phyloP scores from a whole-genome alignment of 2,797 vertebrate species.

The Microctenopoma lineatum region DNA sequence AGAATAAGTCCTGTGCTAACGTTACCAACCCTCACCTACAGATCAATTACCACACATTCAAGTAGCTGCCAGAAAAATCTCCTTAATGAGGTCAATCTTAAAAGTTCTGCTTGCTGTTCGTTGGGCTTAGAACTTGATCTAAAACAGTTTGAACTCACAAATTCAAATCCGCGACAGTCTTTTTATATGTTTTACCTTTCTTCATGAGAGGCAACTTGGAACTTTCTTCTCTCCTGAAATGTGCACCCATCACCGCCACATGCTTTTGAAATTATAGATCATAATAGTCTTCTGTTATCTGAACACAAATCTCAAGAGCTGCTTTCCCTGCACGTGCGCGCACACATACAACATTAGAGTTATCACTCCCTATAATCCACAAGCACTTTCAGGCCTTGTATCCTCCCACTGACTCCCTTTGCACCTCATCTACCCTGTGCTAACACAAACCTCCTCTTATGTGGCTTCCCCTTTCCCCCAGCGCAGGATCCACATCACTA shows the following conservation, averaged over 20 bases:
- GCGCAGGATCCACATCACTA: constrained; percentile 68
- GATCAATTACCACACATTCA: constrained; percentile 27
- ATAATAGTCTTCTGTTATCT: constrained; percentile 52
- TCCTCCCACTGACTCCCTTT: constrained; percentile 59
- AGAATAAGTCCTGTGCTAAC: constrained; percentile 47
- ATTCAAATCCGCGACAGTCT: constrained; percentile 14
- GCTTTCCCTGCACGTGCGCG: constrained; percentile 27
- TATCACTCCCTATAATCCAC: constrained; percentile 73
- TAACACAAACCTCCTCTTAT: constrained; percentile 79
- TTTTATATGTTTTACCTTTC: constrained; percentile 13
- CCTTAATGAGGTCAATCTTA: constrained; percentile 31
- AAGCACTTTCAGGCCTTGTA: constrained; percentile 57
- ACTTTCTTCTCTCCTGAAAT: constrained; percentile 13
- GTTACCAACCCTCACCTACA: constrained; percentile 46
- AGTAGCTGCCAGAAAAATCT: constrained; percentile 19
- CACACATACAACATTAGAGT: constrained; percentile 59
- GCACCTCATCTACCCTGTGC: constrained; percentile 73
- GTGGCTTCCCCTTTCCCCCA: constrained; percentile 75
- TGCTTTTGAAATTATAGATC: constrained; percentile 49
- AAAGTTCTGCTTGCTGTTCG: constrained; percentile 4
- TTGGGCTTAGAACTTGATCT: constrained; percentile 16
- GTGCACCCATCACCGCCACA: constrained; percentile 18
- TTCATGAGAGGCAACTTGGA: constrained; percentile 22
- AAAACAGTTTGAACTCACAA: constrained; percentile 20
- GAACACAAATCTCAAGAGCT: constrained; percentile 48